Base-by-base conservation (phyloP, 2,888 invertebrate species). In the Eupithecia pulchellata region DNA sequence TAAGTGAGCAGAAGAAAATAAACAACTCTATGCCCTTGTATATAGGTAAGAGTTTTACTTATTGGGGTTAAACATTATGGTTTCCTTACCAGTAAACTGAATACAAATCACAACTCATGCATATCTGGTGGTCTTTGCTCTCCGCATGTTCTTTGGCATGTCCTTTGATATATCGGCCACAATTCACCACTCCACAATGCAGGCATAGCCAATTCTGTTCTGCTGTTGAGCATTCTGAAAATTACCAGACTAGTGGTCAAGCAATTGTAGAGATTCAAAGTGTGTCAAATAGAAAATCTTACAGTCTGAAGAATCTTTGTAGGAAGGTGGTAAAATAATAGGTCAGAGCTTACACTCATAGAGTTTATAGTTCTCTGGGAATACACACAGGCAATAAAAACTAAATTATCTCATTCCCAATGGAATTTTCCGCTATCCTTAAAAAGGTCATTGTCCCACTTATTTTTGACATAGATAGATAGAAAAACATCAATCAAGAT, bases 201-300 rank as follows among this genome's bases (percentile, higher is more conserved):
- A 97, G 91, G 85, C 97, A 97, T 78, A 97, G 91, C 97, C 97
- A 97, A 74, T 96, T 96, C 86, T 96, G 97, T 78, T 96, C 95
- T 71, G 90, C 90, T 42, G 95, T 95, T 62, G 93, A 92, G 88
- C 96, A 96, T 91, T 95, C 96, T 96, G 87, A 17, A 27, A 47
- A 34, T 8, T 25, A 63, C 27, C 47, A 52, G 47, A 52, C 29
- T 52, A 14, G 9, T 47, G 47, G 47, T 47, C 11, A 47, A 47
- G 42, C 42, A 20, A 20, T 1, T 0, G 11, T 8, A 11, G 0
- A 47, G 47, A 11, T 20, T 47, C 9, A 47, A 9, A 8, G 55
- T 29, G 55, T 57, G 25, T 29, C 27, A n/a, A 17, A 6, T n/a
- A 17, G 6, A n/a, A 39, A 39, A 17, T 17, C 14, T 39, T 5